Evolutionary conservation across 2,888 invertebrate species (phyloP), one percentile per base, ranked within the genome.

Genomic region (Nemotelus nigrinus): DNA sequence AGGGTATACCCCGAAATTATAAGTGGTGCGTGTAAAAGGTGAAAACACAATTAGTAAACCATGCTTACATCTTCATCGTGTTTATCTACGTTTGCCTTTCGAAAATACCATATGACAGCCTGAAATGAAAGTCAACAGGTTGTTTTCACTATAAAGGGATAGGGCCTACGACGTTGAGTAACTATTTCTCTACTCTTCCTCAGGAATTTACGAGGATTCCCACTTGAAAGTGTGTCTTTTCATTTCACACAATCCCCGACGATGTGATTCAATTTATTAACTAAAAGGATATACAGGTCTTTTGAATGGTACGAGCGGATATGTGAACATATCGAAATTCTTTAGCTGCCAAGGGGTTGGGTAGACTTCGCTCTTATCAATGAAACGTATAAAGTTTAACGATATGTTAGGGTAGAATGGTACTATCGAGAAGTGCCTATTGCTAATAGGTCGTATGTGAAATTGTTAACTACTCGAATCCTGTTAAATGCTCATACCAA

Each of bases 401-500:
- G 25, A 25, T 25, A 25, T 25, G 25, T 25, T 25, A 25, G 25
- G 25, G 25, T 25, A 25, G 25, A 25, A 25, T 25, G 25, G 25
- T 25, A 25, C 25, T 25, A 25, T 25, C 25, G 25, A 25, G 63
- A 4, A 43, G 63, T 4, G 43, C 41, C n/a, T 6, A 2, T 2
- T 63, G 3, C 4, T 25, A 7, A 25, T 67, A 48, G 25, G 6
- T 41, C 55, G 55, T 43, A 70, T 70, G 55, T 43, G 70, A 43
- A 72, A 60, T 60, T 72, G 55, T 76, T 76, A 76, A 65, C 76
- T 39, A 47, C 41, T 3, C 57, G 57, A 67, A 68, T 45, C 39
- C 68, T 77, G 76, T 57, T 67, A 55, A 77, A 77, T 68, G 58
- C 48, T 77, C 48, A 58, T 47, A 68, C 41, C 45, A 45, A 55